Evolutionary conservation across 2,888 invertebrate genomes (phyloP).

Genomic region (Drosophila prostipennis): DNA sequence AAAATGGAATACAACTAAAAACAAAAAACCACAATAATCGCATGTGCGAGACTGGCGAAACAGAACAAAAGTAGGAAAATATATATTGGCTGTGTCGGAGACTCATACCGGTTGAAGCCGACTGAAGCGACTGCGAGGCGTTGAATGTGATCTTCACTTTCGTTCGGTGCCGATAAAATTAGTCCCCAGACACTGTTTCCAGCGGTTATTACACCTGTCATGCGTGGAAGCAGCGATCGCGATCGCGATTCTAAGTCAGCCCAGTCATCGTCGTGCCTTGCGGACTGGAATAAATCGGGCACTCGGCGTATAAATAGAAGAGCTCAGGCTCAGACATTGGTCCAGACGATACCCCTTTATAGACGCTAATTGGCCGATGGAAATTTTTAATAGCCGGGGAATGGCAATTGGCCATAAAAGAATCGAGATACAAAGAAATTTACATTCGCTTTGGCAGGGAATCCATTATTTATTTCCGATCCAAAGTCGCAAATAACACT

Average conservation of each 20-base stretch:
- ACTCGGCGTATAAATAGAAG: conserved; percentile 36
- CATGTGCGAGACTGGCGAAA: conserved; percentile 65
- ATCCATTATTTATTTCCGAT: conserved; percentile 19
- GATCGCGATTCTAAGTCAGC: conserved; percentile 29
- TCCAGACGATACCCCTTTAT: conserved; percentile 50
- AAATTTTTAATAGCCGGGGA: conserved; percentile 42
- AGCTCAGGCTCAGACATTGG: conserved; percentile 23
- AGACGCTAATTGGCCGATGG: conserved; percentile 58
- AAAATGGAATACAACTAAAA: conserved; percentile 60
- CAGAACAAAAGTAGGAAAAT: conserved; percentile 69
- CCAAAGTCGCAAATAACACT: conserved; percentile 45
- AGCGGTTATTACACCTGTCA: conserved; percentile 51
- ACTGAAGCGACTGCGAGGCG: conserved; percentile 28
- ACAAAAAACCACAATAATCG: conserved; percentile 45
- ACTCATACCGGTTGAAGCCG: conserved; percentile 26
- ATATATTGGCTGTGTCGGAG: conserved; percentile 55
- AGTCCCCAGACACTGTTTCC: conserved; percentile 44
- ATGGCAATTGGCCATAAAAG: conserved; percentile 52
- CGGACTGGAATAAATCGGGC: conserved; percentile 29
- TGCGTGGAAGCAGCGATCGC: conserved; percentile 16
- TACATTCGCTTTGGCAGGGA: conserved; percentile 20
- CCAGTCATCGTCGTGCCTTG: conserved; percentile 43
- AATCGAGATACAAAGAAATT: background rate
- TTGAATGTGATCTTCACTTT: conserved; percentile 70
- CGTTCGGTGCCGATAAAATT: conserved; percentile 68